These are phyloP conservation scores for Merodon equestris DNA, from an alignment of 2,888 invertebrate genomes.

Conservation along the genomic window DNA sequence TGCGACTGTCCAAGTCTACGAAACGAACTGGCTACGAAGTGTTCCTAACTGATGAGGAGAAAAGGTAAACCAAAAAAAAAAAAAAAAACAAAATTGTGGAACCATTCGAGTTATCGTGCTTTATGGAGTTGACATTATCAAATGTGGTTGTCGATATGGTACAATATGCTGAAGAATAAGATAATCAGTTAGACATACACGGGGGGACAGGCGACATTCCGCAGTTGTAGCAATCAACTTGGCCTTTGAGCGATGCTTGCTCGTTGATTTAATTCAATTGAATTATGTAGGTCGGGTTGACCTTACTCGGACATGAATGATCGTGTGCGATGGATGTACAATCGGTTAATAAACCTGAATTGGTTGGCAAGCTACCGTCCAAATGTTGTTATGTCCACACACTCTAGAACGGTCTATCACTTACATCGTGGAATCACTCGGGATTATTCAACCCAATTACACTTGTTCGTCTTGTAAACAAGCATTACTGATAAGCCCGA, in stretches of 20 bases:
- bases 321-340: neutral
- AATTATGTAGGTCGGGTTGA: conserved; percentile 55
- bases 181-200: too few relatives aligned
- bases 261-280: conserved; percentile 63
- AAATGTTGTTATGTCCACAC: too few relatives aligned
- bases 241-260: conserved; percentile 32
- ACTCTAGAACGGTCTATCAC: too few relatives aligned
- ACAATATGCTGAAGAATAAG: conserved; percentile 23
- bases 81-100: too few relatives aligned
- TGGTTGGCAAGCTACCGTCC: too few relatives aligned
- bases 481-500: too few relatives aligned
- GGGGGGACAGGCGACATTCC: too few relatives aligned
- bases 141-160: conserved; percentile 1
- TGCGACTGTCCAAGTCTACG: conserved; percentile 79
- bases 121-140: neutral
- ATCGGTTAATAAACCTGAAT: neutral
- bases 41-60: conserved; percentile 85
- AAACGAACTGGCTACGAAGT: conserved; percentile 82
- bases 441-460: too few relatives aligned
- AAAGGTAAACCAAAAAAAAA: too few relatives aligned
- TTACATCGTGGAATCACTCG: too few relatives aligned
- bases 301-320: too few relatives aligned
- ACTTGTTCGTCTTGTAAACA: too few relatives aligned
- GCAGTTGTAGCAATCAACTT: conserved; percentile 27
- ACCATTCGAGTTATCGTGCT: conserved; percentile 12